Evolutionary conservation across 2,113 vertebrate genomes (phyloP), one percentile per base, ranked within the genome.

Genomic region (Ia io): DNA sequence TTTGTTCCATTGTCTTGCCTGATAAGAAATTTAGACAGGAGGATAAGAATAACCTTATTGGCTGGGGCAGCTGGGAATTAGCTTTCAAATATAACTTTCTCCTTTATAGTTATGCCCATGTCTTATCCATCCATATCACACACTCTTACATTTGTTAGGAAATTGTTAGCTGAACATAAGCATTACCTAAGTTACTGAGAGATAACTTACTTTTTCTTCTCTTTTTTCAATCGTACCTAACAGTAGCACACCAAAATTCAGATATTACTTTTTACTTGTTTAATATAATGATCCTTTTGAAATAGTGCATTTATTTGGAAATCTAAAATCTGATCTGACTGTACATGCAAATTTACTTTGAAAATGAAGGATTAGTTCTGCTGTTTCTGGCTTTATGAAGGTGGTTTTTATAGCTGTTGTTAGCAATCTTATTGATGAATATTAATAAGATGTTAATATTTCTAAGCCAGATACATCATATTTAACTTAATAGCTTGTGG

Each of bases 291-390:
- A 86, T 71, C 84, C 32, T 92, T 90, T 97, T 93, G 61, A 84
- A 90, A 79, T 71, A 44, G 32, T 78, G 35, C 88, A 86, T 86
- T 51, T 85, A 13, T 69, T 90, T 95, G 61, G 67, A 69, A 49
- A 92, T 94, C 42, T 85, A 49, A 93, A 91, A 79, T 88, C 67
- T 37, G 77, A 94, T 94, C 74, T 90, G 74, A 85, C 69, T 93
- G 9, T 61, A 61, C 8, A 25, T 76, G 17, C 44, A 84, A 84
- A 86, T 87, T 18, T 76, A 30, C 51, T 93, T 37, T 93, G 63
- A 79, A 94, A 95, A 91, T 95, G 82, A 80, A 93, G 61, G 67
- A 93, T 88, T 94, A 78, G 93, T 97, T 84, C 71, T 53, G 42
- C 37, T 78, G 73, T 93, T 95, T 96, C 53, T 94, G 84, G 82